Base-by-base conservation (phyloP, 2,113 vertebrate species). In the Gasterosteus nipponicus region DNA sequence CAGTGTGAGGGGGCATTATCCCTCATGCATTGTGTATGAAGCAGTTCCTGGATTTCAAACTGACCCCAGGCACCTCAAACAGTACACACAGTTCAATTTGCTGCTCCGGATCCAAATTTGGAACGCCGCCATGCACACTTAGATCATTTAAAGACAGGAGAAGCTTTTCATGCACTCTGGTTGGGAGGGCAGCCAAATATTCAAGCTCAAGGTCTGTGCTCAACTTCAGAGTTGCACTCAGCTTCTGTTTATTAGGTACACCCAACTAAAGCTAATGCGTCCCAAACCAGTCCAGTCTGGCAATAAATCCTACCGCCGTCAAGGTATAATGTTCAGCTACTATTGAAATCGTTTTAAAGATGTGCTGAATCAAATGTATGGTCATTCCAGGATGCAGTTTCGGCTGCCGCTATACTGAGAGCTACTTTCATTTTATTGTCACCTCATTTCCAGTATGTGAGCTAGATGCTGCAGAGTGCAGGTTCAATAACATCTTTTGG, bases 1-100 rank as follows among this genome's bases (percentile, higher is more conserved):
- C 69, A 64, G 33, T 49, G 66, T 73, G 84, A 86, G 26, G 78
- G 61, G 78, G 66, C 60, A 73, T 85, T 83, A 84, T 64, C 77
- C 77, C 78, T 89, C 80, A 92, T 87, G 89, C 83, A 89, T 86
- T 84, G 78, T 86, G 83, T 64, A 89, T 84, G 81, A 89, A 81
- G 73, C 22, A 63, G 54, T 74, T 78, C 41, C 70, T 82, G 74
- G 86, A 80, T 90, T 83, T 87, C 53, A 73, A 83, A 82, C 72
- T 89, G 85, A 92, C 88, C 87, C 79, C 62, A 4, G 53, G 79
- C 78, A 81, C 79, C 84, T 77, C 86, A 87, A 80, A 78, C 46
- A 63, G 51, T 61, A 81, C 73, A 82, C 71, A 61, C 75, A 33
- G 73, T 80, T 87, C 75, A 77, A 66, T 78, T 67, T 67, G 69